Conservation (phyloP, 2,113 vertebrate species). For the Zapus hudsonius region DNA sequence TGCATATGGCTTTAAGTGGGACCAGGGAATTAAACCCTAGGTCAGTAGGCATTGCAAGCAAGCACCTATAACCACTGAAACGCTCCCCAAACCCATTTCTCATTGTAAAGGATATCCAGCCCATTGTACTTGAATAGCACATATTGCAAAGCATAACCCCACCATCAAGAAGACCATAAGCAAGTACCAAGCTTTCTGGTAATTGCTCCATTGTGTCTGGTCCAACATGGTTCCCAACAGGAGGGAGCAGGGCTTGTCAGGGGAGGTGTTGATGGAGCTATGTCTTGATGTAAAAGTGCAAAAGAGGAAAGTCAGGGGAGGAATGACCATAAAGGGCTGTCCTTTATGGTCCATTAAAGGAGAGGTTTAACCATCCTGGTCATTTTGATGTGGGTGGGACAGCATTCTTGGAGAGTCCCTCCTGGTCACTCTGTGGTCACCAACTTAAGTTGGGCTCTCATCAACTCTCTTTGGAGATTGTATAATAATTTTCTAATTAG, state of each 20-base stretch:
- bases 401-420: background rate
- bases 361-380: background rate
- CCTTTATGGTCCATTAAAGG: background rate
- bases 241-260: background rate
- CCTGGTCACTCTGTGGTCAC: background rate
- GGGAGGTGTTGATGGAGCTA: background rate
- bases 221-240: background rate
- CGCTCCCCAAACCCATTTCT: too few relatives aligned
- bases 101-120: background rate
- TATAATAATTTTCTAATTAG: background rate
- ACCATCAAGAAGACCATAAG: background rate
- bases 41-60: too few relatives aligned
- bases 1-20: too few relatives aligned
- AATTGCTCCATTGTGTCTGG: background rate
- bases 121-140: background rate
- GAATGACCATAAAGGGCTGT: background rate
- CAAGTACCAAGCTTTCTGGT: background rate
- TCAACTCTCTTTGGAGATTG: background rate
- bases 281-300: background rate
- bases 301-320: background rate
- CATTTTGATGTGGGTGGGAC: background rate
- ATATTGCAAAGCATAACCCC: fast-evolving
- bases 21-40: too few relatives aligned
- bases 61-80: too few relatives aligned
- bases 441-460: background rate